phyloP scores from a whole-genome alignment of 1,140 invertebrate species.

The Spodoptera litura region DNA sequence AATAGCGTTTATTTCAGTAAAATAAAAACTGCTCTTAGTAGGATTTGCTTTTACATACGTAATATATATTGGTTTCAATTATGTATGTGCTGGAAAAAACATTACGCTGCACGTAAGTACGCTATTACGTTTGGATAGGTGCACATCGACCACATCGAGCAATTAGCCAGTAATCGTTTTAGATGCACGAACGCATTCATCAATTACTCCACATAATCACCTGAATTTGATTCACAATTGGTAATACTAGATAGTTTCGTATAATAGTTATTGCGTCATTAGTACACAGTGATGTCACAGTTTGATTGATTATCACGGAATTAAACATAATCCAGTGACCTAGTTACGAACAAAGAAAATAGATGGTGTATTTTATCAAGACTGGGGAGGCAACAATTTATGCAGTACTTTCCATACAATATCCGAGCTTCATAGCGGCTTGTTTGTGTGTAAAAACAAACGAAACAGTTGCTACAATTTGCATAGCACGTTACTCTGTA shows the following conservation, averaged over 20 bases:
- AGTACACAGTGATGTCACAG: not conserved
- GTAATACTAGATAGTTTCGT: not conserved
- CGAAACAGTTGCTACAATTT: too few relatives aligned
- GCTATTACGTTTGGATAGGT: not conserved
- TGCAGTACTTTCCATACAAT: too few relatives aligned
- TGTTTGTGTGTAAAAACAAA: too few relatives aligned
- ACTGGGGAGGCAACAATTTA: too few relatives aligned
- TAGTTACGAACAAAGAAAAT: too few relatives aligned
- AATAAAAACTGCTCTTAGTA: conserved; percentile 1
- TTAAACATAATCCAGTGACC: too few relatives aligned
- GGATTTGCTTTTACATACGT: not conserved
- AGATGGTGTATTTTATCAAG: too few relatives aligned
- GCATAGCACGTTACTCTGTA: too few relatives aligned
- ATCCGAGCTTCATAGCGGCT: too few relatives aligned
- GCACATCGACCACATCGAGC: conserved; percentile 25
- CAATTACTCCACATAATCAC: conserved; percentile 37
- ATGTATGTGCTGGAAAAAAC: conserved; percentile 9
- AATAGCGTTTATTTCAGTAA: not conserved
- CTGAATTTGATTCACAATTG: conserved; percentile 18
- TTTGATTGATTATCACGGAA: not conserved
- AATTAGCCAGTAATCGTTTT: conserved; percentile 43
- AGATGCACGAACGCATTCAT: conserved; percentile 43
- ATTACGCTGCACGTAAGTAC: not conserved
- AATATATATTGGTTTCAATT: not conserved
- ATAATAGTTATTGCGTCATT: not conserved